Conservation (phyloP, 2,113 vertebrate genomes). For the Typhlomys cinereus region DNA sequence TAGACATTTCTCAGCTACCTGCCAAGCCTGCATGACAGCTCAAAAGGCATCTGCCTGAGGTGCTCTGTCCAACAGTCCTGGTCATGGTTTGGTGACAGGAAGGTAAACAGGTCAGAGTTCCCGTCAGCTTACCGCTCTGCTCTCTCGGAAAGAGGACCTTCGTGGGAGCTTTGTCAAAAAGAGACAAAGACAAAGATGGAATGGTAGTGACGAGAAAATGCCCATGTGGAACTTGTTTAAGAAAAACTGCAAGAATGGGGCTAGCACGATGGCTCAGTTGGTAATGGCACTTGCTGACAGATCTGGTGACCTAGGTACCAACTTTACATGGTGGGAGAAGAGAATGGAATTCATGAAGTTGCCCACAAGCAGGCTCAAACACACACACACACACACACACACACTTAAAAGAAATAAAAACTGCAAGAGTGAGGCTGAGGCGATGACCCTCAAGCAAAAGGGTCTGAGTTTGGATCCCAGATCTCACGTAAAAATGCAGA, state of each 20-base stretch:
- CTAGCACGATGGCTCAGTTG: background rate
- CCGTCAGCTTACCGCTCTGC: background rate
- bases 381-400: too few species aligned
- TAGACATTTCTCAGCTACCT: background rate
- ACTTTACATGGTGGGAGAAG: too few species aligned
- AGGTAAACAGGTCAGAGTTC: background rate
- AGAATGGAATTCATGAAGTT: too few species aligned
- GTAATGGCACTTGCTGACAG: background rate
- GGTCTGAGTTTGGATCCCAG: too few species aligned
- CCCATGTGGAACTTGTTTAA: background rate
- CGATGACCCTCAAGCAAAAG: too few species aligned
- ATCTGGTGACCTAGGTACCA: too few species aligned
- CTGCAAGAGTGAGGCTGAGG: too few species aligned
- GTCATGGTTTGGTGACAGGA: background rate
- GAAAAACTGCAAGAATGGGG: background rate
- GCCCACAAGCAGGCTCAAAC: too few species aligned
- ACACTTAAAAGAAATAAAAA: too few species aligned
- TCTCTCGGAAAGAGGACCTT: background rate
- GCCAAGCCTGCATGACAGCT: accelerated
- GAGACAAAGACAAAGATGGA: background rate
- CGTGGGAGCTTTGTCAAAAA: background rate
- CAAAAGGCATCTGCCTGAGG: background rate
- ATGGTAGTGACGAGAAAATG: background rate
- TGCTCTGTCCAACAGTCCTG: background rate
- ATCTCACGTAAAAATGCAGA: too few species aligned